phyloP scores from a whole-genome alignment of 2,888 invertebrate species.

The Arenicola marina region DNA sequence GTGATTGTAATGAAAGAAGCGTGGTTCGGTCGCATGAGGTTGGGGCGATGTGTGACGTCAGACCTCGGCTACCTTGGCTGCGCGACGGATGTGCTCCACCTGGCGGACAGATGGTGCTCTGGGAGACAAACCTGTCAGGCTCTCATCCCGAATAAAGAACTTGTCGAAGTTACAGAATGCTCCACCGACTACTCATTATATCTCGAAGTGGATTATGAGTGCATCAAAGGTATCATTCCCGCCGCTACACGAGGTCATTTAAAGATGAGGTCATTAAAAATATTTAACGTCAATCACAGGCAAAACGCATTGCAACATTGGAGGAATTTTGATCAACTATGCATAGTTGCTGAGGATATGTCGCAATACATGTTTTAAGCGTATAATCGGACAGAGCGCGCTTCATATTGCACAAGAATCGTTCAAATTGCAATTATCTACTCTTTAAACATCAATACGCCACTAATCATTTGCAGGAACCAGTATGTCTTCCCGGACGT shows the following conservation, averaged over 20 bases:
- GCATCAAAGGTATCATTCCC: constrained; percentile 2
- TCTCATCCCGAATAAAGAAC: not conserved
- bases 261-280: no score
- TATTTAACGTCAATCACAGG: no score
- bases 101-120: constrained; percentile 1
- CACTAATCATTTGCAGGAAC: not conserved
- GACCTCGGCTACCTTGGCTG: not conserved
- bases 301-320: no score
- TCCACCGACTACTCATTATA: not conserved
- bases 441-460: no score
- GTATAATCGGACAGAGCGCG: no score
- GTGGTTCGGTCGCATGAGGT: not conserved
- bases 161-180: not conserved
- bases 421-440: no score
- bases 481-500: not conserved
- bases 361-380: not conserved
- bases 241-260: no score
- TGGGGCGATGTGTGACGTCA: not conserved
- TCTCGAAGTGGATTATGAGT: not conserved
- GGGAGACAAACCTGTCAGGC: not conserved
- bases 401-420: not conserved
- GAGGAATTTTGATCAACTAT: no score
- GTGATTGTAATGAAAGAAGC: not conserved
- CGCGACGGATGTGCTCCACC: not conserved
- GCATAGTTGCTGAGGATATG: no score